phyloP scores from a whole-genome alignment of 2,113 vertebrate genomes.

The Osmerus eperlanus region DNA sequence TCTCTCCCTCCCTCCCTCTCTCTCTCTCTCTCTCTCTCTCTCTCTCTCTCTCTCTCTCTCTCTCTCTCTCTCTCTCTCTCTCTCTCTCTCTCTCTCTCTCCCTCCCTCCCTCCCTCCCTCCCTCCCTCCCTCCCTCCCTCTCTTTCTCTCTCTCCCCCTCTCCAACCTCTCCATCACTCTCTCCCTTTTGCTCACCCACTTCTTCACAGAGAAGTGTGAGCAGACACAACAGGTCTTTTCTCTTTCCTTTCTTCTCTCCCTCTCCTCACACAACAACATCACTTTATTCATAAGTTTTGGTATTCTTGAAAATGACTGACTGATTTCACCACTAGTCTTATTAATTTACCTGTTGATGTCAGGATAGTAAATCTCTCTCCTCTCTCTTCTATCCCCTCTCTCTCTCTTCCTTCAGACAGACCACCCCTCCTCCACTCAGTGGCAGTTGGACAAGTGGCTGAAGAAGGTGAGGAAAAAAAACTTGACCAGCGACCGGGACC shows the following conservation, averaged over 20 bases:
- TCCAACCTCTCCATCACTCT: background rate
- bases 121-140: background rate
- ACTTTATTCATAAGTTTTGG: no score
- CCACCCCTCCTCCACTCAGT: slow-evolving; percentile 82
- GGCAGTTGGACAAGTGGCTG: slow-evolving; percentile 97
- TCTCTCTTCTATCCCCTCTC: background rate
- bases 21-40: background rate
- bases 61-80: background rate
- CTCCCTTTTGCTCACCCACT: no score
- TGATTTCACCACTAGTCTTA: no score
- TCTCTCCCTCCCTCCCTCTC: slow-evolving; percentile 10
- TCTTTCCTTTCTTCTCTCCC: no score
- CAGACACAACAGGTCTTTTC: no score
- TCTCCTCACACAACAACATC: no score
- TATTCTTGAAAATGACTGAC: no score
- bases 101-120: background rate
- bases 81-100: slow-evolving; percentile 13
- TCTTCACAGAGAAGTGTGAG: no score
- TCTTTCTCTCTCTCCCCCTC: slow-evolving; percentile 10
- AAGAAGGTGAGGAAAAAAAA: slow-evolving; percentile 84
- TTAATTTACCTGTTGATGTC: no score
- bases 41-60: background rate
- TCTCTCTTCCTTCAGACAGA: slow-evolving; percentile 65
- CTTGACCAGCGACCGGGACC: slow-evolving; percentile 71
- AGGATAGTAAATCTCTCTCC: background rate